phyloP scores from a whole-genome alignment of 2,888 invertebrate genomes.

The Drosophila pseudotalamancana region DNA sequence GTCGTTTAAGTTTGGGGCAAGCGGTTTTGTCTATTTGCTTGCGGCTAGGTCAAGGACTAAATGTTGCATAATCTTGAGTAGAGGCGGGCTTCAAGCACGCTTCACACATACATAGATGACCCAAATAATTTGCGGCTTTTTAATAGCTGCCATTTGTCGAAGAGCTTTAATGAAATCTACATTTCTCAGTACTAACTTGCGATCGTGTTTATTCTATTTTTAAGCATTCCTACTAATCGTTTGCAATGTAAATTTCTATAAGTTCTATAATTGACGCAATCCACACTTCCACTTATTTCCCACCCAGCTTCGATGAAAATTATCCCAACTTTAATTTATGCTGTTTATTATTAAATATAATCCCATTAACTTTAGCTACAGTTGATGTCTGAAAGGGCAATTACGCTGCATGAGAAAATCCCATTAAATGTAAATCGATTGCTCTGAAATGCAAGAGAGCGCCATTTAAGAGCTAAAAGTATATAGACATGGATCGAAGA shows the following conservation, averaged over 20 bases:
- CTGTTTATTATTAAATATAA: background rate
- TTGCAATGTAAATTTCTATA: background rate
- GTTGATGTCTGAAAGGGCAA: slow-evolving; percentile 19
- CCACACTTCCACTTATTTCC: background rate
- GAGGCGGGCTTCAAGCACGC: slow-evolving; percentile 5
- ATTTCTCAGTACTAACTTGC: background rate
- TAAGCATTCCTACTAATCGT: background rate
- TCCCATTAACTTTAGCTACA: too few species aligned
- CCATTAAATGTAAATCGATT: slow-evolving; percentile 32
- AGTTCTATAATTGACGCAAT: slow-evolving; percentile 3
- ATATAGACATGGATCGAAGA: slow-evolving; percentile 16
- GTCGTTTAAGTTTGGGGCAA: slow-evolving; percentile 33
- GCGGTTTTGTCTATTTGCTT: slow-evolving; percentile 12
- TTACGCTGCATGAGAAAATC: slow-evolving; percentile 21
- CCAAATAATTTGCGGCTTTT: background rate
- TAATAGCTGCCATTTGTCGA: background rate
- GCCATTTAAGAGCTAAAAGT: background rate
- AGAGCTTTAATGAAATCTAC: background rate
- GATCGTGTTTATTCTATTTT: background rate
- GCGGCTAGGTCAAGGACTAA: slow-evolving; percentile 36
- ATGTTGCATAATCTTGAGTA: slow-evolving; percentile 34
- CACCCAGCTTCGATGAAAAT: background rate
- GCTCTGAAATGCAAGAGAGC: slow-evolving; percentile 4
- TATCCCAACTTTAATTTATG: background rate
- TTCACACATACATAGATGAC: background rate